A percentile compares a stretch with the other conserved stretches of the same genome.
phyloP scores from a whole-genome alignment of 1,140 invertebrate genomes.

The Drosophila subpulchrella region DNA sequence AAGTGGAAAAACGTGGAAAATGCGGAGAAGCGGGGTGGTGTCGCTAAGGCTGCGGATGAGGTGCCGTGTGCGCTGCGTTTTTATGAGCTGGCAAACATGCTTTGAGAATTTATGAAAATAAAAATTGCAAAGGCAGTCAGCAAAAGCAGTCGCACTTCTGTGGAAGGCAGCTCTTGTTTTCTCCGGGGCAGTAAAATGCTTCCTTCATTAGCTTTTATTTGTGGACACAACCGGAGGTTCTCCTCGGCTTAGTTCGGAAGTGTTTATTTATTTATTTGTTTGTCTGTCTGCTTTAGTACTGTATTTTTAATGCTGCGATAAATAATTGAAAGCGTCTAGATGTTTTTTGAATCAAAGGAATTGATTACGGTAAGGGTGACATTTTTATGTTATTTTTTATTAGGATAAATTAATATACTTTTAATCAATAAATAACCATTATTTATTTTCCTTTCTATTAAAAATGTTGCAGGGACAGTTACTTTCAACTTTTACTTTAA shows the following conservation, averaged over 20 bases:
- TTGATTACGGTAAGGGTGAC: too few relatives aligned
- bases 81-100: conserved; percentile 49
- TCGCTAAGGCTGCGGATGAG: not conserved
- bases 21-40: too few relatives aligned
- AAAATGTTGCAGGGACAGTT: too few relatives aligned
- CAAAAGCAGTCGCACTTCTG: not conserved
- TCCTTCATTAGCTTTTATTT: conserved; percentile 53
- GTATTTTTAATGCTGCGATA: conserved; percentile 15
- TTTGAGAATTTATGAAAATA: conserved; percentile 66
- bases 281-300: conserved; percentile 20
- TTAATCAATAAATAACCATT: too few relatives aligned
- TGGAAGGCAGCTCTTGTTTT: not conserved
- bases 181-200: conserved; percentile 12
- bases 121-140: conserved; percentile 33
- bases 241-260: not conserved
- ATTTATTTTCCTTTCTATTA: too few relatives aligned
- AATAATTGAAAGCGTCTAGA: conserved; percentile 13
- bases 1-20: not conserved
- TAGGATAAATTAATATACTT: too few relatives aligned
- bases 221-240: conserved; percentile 22
- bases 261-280: conserved; percentile 52
- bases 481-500: too few relatives aligned
- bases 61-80: conserved; percentile 33
- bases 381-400: too few relatives aligned
- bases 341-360: not conserved